These are phyloP conservation scores for Drosophila rubida DNA, from an alignment of 2,888 invertebrate genomes.

Conservation along the genomic window DNA sequence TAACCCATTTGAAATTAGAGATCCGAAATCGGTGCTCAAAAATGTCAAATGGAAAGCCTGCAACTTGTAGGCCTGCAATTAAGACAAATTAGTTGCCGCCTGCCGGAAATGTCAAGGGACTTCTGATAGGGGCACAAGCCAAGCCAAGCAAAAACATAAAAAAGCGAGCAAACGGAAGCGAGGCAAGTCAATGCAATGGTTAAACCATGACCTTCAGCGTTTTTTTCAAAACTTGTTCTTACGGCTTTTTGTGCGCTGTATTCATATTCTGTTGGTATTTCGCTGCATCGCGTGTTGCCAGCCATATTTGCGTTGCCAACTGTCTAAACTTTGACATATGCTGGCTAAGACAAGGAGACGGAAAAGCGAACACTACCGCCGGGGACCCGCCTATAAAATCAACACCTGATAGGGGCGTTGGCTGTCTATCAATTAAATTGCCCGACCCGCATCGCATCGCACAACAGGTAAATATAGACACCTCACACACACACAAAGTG, in stretches of 20 bases:
- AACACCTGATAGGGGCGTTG: slow-evolving; percentile 56
- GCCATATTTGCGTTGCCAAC: slow-evolving; percentile 78
- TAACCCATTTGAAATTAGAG: slow-evolving; percentile 58
- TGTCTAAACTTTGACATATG: slow-evolving; percentile 81
- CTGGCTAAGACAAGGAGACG: slow-evolving; percentile 32
- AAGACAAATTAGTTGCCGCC: slow-evolving; percentile 68
- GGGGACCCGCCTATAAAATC: slow-evolving; percentile 39
- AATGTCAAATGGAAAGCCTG: slow-evolving; percentile 51
- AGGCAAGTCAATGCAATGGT: slow-evolving; percentile 57
- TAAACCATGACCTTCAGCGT: slow-evolving; percentile 54
- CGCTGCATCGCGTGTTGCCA: slow-evolving; percentile 73
- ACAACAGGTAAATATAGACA: slow-evolving; percentile 49
- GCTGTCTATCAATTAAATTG: slow-evolving; percentile 73
- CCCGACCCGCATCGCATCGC: slow-evolving; percentile 31
- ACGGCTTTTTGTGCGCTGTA: background rate
- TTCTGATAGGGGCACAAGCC: slow-evolving; percentile 7
- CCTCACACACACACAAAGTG: slow-evolving; percentile 9
- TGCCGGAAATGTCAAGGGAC: slow-evolving; percentile 66
- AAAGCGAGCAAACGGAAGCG: slow-evolving; percentile 20
- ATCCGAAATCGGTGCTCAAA: slow-evolving; percentile 50
- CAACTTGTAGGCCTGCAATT: slow-evolving; percentile 49
- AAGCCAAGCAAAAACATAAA: background rate
- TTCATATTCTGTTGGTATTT: slow-evolving; percentile 8
- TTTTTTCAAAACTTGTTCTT: slow-evolving; percentile 14
- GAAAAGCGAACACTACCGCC: background rate